A percentile compares a stretch with the other conserved stretches of the same genome.
Evolutionary conservation across 2,797 vertebrate genomes (phyloP).

Genomic region (Ispidina picta): DNA sequence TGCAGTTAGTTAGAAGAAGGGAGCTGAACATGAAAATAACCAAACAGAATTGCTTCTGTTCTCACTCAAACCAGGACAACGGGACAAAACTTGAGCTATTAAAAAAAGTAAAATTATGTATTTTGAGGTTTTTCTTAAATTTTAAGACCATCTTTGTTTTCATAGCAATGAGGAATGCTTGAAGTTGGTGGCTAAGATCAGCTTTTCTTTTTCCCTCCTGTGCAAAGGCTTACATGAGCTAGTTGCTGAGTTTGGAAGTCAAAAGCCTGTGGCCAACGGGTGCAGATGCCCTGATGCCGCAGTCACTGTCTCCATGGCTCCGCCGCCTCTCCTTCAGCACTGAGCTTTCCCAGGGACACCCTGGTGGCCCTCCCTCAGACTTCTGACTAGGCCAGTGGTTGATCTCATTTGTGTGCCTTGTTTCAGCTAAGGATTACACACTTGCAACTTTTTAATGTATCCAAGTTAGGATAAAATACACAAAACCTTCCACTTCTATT

Average conservation of each 20-base stretch:
- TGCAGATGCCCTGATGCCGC: rapidly evolving
- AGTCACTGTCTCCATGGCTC: not conserved
- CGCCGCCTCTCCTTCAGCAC: no score
- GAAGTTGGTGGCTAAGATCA: not conserved
- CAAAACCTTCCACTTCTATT: not conserved
- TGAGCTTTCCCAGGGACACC: rapidly evolving
- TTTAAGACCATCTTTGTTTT: not conserved
- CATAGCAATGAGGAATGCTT: not conserved
- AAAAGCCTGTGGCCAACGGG: not conserved
- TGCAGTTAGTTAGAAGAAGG: no score
- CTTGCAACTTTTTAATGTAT: not conserved
- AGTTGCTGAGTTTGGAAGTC: not conserved
- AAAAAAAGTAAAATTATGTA: not conserved
- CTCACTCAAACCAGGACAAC: no score
- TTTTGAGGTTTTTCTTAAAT: not conserved
- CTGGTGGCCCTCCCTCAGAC: not conserved
- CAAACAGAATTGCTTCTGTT: no score
- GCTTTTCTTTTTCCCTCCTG: not conserved
- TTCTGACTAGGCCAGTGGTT: not conserved
- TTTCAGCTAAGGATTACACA: not conserved
- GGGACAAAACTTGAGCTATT: not conserved
- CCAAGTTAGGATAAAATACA: not conserved
- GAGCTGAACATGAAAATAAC: no score
- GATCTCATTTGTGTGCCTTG: conserved; percentile 1
- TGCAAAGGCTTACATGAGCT: not conserved